Conservation (phyloP, 2,888 invertebrate genomes). For the Tachina grossa region DNA sequence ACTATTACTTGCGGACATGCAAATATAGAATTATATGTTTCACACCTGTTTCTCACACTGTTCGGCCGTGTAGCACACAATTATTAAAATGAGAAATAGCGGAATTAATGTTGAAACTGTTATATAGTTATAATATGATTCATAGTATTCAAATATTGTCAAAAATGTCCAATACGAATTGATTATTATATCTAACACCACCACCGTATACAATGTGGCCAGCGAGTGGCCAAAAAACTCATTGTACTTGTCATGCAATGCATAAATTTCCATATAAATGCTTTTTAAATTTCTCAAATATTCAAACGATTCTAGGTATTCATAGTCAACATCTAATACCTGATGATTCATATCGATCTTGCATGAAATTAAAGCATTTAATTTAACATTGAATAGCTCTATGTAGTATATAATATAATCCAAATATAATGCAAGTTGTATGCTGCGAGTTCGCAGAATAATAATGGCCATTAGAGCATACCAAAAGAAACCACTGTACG, state of each 20-base stretch:
- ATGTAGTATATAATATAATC: constrained; percentile 73
- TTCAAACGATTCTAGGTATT: constrained; percentile 74
- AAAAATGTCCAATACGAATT: constrained; percentile 76
- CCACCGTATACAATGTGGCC: constrained; percentile 73
- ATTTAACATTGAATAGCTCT: constrained; percentile 71
- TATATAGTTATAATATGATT: constrained; percentile 68
- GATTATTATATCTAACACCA: constrained; percentile 75
- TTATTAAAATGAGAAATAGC: constrained; percentile 64
- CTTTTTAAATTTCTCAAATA: constrained; percentile 75
- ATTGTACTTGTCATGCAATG: constrained; percentile 73
- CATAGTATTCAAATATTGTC: constrained; percentile 71
- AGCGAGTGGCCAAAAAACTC: constrained; percentile 76
- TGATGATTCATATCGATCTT: constrained; percentile 59
- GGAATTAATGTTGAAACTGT: constrained; percentile 70
- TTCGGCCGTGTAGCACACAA: constrained; percentile 75
- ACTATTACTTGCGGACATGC: no score
- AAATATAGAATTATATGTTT: not conserved
- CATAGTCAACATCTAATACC: constrained; percentile 73
- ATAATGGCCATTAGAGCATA: constrained; percentile 60
- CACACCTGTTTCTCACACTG: constrained; percentile 76
- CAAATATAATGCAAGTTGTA: constrained; percentile 63
- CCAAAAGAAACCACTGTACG: constrained; percentile 68
- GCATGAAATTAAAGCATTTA: constrained; percentile 72
- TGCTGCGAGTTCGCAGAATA: constrained; percentile 62
- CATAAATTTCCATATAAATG: constrained; percentile 75